Percentiles rank a stretch among this genome's conserved stretches.
phyloP scores from a whole-genome alignment of 2,113 vertebrate genomes.

The zebrafish (Danio rerio) region DNA sequence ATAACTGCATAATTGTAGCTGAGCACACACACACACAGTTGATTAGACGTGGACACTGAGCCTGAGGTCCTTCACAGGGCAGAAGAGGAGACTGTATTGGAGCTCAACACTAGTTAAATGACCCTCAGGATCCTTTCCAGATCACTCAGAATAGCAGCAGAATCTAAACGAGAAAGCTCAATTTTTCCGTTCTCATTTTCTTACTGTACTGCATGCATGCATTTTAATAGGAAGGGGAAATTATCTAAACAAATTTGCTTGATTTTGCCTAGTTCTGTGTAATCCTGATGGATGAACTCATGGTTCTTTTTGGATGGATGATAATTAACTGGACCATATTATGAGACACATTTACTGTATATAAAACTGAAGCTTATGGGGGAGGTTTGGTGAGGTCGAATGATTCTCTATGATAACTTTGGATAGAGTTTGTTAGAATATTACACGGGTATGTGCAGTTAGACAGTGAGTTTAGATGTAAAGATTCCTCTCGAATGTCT shows the following conservation, averaged over 20 bases:
- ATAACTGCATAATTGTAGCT: slow-evolving; percentile 26
- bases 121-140: slow-evolving; percentile 19
- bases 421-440: not conserved
- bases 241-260: slow-evolving; percentile 19
- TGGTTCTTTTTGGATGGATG: not conserved
- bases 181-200: slow-evolving; percentile 6
- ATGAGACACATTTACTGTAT: slow-evolving; percentile 25
- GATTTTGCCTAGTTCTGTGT: slow-evolving; percentile 17
- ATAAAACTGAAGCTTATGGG: not conserved
- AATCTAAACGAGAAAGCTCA: slow-evolving; percentile 15
- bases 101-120: slow-evolving; percentile 14
- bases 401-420: not conserved
- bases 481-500: not conserved
- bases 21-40: not conserved
- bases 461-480: not conserved
- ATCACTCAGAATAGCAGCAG: slow-evolving; percentile 25
- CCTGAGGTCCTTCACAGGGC: slow-evolving; percentile 10
- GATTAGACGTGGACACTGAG: slow-evolving; percentile 27
- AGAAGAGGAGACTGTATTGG: slow-evolving; percentile 12
- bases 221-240: not conserved
- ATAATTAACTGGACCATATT: slow-evolving; percentile 13
- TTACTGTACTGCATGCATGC: not conserved
- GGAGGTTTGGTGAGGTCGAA: not conserved
- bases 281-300: slow-evolving; percentile 22
- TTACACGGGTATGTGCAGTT: not conserved